These are phyloP conservation scores for Andrena hattorfiana DNA, from an alignment of 2,888 invertebrate genomes.

Conservation along the genomic window DNA sequence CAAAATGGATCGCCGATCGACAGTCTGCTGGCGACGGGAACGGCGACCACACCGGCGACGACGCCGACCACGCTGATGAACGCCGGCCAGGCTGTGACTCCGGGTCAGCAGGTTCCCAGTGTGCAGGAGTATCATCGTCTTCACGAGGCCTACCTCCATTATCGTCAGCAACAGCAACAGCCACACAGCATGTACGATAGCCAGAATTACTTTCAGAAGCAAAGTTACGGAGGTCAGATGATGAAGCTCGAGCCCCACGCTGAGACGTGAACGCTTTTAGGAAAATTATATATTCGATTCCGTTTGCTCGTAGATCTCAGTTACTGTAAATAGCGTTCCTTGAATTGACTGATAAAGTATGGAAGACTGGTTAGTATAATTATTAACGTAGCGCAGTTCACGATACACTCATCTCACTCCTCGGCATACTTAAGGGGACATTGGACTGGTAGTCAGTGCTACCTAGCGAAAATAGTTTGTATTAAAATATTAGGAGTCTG, in stretches of 20 bases:
- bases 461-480: neutral
- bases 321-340: neutral
- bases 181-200: conserved; percentile 58
- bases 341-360: conserved; percentile 8
- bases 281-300: neutral
- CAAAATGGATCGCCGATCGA: conserved; percentile 50
- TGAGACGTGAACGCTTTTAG: conserved; percentile 3
- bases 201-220: conserved; percentile 55
- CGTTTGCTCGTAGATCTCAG: neutral
- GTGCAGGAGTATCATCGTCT: conserved; percentile 66
- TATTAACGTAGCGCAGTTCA: conserved; percentile 1
- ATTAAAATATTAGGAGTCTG: too few relatives aligned
- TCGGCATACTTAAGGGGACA: too few relatives aligned
- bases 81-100: conserved; percentile 30
- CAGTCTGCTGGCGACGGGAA: conserved; percentile 40
- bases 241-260: conserved; percentile 62
- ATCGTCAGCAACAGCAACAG: conserved; percentile 70
- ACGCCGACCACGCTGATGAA: conserved; percentile 59
- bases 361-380: conserved; percentile 39
- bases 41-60: conserved; percentile 46
- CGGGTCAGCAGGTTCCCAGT: conserved; percentile 25
- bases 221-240: conserved; percentile 65
- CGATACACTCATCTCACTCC: too few relatives aligned
- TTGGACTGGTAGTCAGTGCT: neutral
- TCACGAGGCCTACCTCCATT: conserved; percentile 61